Base-by-base conservation (phyloP, 2,113 vertebrate species). In the Cavia aperea region DNA sequence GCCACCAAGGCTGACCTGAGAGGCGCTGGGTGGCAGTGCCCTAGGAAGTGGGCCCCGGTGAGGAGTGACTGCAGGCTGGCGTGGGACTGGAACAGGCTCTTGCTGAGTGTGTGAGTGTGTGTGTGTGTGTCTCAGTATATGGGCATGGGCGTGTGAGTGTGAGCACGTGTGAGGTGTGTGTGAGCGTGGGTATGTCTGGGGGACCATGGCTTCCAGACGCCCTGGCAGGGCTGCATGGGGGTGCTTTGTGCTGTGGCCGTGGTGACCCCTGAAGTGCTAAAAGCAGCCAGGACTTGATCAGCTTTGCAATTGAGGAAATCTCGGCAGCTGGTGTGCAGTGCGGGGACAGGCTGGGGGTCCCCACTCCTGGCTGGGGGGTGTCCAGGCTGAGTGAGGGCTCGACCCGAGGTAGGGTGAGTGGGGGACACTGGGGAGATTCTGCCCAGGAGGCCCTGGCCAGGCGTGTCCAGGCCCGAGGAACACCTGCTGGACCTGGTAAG, bases 201-300 rank as follows among this genome's bases (percentile, higher is more conserved):
- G 39, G 72, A 10, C 21, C 29, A 15, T 18, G 39, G 19, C 51
- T 33, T 78, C 58, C 88, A n/a, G 77, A 62, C 15, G 4, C 65
- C 39, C 0, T 16, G 12, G 36, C 43, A 14, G 86, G 72, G 56
- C 46, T 36, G 26, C 82, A 23, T 79, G 63, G 89, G 12, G 73
- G 23, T 16, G 77, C 16, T 77, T 19, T 39, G 46, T 82, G 68
- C 56, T 13, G 66, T 15, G 68, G 86, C 58, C 36, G 11, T 49
- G 78, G 91, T 86, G 90, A 79, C 58, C 63, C 88, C 91, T 77
- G 86, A 87, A 36, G 93, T 83, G 73, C 77, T 26, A 14, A 5
- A 49, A 60, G 12, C 54, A 62, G 86, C n/a, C 5, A 49, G 58
- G 51, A 63, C 65, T 7, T 14, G 73, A 18, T 31, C 0, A 0